Conservation (phyloP, 2,797 vertebrate species). For the Acridotheres tristis region DNA sequence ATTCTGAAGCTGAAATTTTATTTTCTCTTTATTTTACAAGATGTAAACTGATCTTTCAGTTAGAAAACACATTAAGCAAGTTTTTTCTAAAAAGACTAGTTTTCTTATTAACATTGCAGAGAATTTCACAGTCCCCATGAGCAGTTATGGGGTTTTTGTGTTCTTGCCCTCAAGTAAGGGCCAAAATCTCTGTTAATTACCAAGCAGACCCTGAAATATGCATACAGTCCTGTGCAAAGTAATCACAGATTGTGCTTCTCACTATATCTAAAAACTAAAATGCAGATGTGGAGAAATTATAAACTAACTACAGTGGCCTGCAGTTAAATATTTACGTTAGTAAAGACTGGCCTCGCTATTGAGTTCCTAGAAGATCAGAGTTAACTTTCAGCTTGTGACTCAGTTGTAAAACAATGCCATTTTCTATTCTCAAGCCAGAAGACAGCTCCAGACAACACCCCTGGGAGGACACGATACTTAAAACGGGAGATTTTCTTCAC, state of each 20-base stretch:
- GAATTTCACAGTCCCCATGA: slow-evolving; percentile 29
- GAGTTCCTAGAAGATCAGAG: slow-evolving; percentile 37
- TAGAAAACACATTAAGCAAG: slow-evolving; percentile 22
- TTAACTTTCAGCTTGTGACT: slow-evolving; percentile 29
- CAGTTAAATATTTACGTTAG: slow-evolving; percentile 11
- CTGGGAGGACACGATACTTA: neutral
- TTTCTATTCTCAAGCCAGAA: slow-evolving; percentile 23
- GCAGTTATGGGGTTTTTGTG: neutral
- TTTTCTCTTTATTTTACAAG: slow-evolving; percentile 61
- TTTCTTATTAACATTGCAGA: neutral
- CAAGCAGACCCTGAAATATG: neutral
- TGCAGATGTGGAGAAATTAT: neutral
- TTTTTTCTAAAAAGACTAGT: neutral
- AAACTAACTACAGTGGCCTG: neutral
- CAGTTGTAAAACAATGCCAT: neutral
- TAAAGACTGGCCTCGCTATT: neutral
- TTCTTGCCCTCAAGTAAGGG: neutral
- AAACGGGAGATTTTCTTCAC: neutral
- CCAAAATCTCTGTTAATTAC: neutral
- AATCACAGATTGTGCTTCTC: neutral
- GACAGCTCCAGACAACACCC: neutral
- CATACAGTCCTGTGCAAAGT: neutral
- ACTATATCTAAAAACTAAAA: neutral
- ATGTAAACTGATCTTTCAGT: slow-evolving; percentile 47
- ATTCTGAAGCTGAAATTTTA: slow-evolving; percentile 29